Evolutionary conservation across 2,797 vertebrate species (phyloP).

Genomic region (Eospalax fontanierii): DNA sequence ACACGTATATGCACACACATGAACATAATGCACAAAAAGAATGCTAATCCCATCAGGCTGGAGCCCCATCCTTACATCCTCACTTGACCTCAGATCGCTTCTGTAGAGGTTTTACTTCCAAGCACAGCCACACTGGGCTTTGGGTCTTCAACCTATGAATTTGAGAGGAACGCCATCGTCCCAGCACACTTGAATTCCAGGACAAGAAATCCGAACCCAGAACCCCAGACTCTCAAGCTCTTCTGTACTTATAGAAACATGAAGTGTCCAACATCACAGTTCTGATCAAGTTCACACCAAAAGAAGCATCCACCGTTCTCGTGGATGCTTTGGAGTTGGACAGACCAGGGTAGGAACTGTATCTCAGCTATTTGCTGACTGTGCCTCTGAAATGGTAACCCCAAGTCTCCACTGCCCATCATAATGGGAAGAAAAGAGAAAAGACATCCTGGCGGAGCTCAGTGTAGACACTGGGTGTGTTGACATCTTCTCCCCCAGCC

Average conservation of each 20-base stretch:
- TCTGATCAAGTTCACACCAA: neutral
- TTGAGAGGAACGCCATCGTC: neutral
- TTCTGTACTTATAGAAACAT: neutral
- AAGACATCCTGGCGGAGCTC: neutral
- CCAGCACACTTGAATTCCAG: neutral
- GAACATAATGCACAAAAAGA: neutral
- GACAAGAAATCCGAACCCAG: neutral
- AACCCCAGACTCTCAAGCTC: neutral
- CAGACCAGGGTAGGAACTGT: too few relatives aligned
- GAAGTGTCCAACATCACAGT: neutral
- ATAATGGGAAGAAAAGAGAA: neutral
- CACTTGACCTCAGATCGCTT: neutral
- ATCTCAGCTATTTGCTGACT: neutral
- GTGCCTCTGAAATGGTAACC: neutral
- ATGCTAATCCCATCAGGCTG: neutral
- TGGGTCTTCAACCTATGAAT: neutral
- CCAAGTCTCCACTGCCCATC: neutral
- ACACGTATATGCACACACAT: neutral
- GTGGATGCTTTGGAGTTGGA: neutral
- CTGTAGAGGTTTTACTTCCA: neutral
- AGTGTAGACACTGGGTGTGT: fast-evolving
- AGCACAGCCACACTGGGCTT: neutral
- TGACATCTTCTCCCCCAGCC: neutral
- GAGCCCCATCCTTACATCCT: neutral
- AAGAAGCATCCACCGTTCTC: neutral